Evolutionary conservation across 1,140 invertebrate species (phyloP).

Genomic region (Phymorhynchus buccinoides): DNA sequence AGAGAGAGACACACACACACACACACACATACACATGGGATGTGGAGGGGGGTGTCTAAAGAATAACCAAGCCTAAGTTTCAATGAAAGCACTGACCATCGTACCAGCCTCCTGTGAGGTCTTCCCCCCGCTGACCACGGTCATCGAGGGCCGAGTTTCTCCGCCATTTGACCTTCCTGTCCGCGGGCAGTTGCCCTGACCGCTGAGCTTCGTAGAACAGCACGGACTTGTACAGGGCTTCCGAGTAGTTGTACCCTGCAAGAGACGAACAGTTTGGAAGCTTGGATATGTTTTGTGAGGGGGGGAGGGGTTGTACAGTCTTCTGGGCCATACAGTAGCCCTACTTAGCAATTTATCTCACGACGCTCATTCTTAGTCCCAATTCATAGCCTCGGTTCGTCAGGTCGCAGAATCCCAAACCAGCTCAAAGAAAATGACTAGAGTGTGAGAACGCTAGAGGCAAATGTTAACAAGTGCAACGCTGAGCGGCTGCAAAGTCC

Average conservation of each 20-base stretch:
- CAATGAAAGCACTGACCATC: conserved; percentile 74
- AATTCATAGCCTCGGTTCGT: no score
- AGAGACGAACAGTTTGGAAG: not conserved
- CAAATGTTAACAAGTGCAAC: no score
- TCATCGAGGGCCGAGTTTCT: conserved; percentile 78
- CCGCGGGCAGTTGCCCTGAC: conserved; percentile 76
- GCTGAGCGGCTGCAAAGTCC: no score
- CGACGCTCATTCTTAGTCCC: no score
- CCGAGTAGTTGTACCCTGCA: conserved; percentile 74
- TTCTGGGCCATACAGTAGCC: no score
- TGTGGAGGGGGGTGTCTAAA: not conserved
- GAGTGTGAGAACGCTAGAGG: no score
- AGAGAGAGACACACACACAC: not conserved
- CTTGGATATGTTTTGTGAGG: no score
- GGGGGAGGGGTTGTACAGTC: no score
- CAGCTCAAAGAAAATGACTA: not conserved
- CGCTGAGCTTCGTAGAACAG: conserved; percentile 80
- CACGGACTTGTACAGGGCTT: conserved; percentile 76
- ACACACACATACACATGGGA: not conserved
- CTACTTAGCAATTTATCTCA: no score
- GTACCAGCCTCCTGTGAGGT: conserved; percentile 80
- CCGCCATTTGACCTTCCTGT: conserved; percentile 77
- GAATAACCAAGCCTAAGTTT: no score
- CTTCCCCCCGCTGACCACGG: conserved; percentile 75
- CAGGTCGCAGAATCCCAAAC: no score